phyloP scores from a whole-genome alignment of 2,113 vertebrate species.

The Neoarius graeffei region DNA sequence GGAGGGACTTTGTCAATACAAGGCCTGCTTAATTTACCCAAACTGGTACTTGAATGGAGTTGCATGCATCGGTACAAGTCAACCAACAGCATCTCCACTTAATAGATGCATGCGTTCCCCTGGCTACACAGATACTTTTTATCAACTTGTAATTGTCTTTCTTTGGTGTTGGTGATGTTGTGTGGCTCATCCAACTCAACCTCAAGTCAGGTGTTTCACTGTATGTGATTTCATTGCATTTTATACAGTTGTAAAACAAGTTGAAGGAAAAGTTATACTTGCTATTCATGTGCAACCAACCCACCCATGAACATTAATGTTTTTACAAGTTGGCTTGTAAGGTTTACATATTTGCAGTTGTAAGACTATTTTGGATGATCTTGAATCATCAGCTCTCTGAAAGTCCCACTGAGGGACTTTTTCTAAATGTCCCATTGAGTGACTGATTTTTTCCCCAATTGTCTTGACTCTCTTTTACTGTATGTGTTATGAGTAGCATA shows the following conservation, averaged over 20 bases:
- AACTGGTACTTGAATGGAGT: constrained; percentile 69
- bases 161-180: too few species aligned
- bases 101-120: constrained; percentile 69
- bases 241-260: not conserved
- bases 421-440: too few species aligned
- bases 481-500: not conserved
- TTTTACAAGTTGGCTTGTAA: not conserved
- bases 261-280: not conserved
- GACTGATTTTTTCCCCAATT: not conserved
- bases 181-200: not conserved
- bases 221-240: not conserved
- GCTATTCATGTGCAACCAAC: not conserved
- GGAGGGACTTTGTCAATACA: constrained; percentile 74
- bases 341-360: not conserved
- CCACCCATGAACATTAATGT: not conserved
- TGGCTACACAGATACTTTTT: constrained; percentile 74
- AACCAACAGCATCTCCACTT: constrained; percentile 58
- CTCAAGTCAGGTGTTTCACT: not conserved
- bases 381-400: not conserved
- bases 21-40: constrained; percentile 72
- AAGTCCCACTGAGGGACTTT: not conserved
- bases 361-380: not conserved
- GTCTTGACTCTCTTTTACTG: not conserved
- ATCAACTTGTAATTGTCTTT: not conserved
- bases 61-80: constrained; percentile 72